Percentiles rank a stretch among this genome's conserved stretches.
phyloP scores from a whole-genome alignment of 2,888 invertebrate genomes.

The Brachyptera risi region DNA sequence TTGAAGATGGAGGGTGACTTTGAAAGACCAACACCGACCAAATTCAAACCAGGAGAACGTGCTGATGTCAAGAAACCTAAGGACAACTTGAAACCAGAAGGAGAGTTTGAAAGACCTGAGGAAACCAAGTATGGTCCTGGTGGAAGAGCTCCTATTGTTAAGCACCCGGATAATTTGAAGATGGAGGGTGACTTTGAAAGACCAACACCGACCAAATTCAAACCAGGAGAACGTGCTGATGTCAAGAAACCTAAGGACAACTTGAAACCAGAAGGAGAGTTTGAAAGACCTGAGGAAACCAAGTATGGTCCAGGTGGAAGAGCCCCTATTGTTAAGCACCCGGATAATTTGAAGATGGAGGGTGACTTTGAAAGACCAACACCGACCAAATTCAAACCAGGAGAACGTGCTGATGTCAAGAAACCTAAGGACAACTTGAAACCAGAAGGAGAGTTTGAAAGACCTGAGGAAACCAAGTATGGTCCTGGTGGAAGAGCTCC shows the following conservation, averaged over 20 bases:
- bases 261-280: conserved; percentile 48
- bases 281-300: conserved; percentile 54
- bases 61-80: conserved; percentile 37
- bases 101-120: conserved; percentile 43
- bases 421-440: conserved; percentile 42
- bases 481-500: conserved; percentile 42
- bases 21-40: conserved; percentile 52
- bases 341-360: conserved; percentile 38
- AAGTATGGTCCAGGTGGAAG: conserved; percentile 34
- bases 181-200: conserved; percentile 46
- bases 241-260: conserved; percentile 38
- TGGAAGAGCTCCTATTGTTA: conserved; percentile 36
- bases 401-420: conserved; percentile 38
- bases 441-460: conserved; percentile 46
- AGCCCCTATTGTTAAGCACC: conserved; percentile 36
- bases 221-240: conserved; percentile 34
- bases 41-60: conserved; percentile 34
- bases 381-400: conserved; percentile 39
- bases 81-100: conserved; percentile 38
- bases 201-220: conserved; percentile 46
- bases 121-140: conserved; percentile 39
- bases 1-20: conserved; percentile 55
- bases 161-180: conserved; percentile 42
- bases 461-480: conserved; percentile 38
- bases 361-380: conserved; percentile 42